Base-by-base conservation (phyloP, 2,888 invertebrate genomes). In the Idaea dimidiata region DNA sequence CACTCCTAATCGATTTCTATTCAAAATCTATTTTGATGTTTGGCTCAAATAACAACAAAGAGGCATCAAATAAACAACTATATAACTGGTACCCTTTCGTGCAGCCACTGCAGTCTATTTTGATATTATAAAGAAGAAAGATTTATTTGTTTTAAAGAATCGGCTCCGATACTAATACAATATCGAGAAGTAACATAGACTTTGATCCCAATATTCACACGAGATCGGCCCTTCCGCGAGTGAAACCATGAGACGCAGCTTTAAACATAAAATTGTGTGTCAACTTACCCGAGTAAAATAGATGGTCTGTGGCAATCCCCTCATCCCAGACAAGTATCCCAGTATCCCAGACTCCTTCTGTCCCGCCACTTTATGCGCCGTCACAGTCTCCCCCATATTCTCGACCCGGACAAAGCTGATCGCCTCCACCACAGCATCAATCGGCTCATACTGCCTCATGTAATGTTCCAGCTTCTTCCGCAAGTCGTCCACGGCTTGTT, bases 241-340 rank as follows among this genome's bases (percentile, higher is more conserved):
- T n/a, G n/a, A n/a, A n/a, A n/a, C n/a, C n/a, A n/a, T n/a, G 43
- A 24, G 24, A 3, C 24, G 24, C 24, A 24, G 5, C 1, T 24
- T 24, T 3, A 24, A 24, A 5, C 24, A 57, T 59, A 64, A 59
- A 56, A 63, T 60, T n/a, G 56, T n/a, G 24, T 43, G 58, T 17
- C 17, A 59, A 92, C 95, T 94, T 89, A 97, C 97, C 92, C 98
- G 93, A 62, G 97, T 97, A 77, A 99, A 95, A 84, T 97, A 99
- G 68, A 98, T 94, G 6, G 97, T 97, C 78, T 98, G 96, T 6
- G 97, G 96, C 70, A 95, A 93, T 1, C 97, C 95, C 72, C 96
- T 96, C 80, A 97, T 96, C 73, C 97, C 97, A 78, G 97, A 97
- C 64, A 99, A 90, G 79, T 97, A 98, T 65, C 97, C 97, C 59